A percentile compares a stretch with the other conserved stretches of the same genome.
phyloP scores from a whole-genome alignment of 2,113 vertebrate genomes.

The Cinclus cinclus region DNA sequence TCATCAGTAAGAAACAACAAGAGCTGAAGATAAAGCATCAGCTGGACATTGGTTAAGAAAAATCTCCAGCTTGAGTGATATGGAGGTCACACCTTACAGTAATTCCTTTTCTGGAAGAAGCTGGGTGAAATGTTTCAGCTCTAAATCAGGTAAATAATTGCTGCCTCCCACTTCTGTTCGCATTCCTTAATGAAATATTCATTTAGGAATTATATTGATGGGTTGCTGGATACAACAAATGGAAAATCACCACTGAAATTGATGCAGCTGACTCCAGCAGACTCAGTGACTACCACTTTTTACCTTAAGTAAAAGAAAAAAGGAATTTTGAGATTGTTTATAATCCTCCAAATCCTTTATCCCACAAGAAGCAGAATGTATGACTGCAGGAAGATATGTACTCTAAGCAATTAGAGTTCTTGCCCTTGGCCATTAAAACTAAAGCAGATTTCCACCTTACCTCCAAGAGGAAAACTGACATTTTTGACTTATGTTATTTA shows the following conservation, averaged over 20 bases:
- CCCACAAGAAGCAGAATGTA: background rate
- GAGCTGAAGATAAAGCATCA: background rate
- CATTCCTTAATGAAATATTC: conserved; percentile 23
- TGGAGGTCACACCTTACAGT: background rate
- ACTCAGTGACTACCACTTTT: background rate
- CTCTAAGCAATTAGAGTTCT: background rate
- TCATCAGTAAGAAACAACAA: background rate
- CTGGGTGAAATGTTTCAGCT: background rate
- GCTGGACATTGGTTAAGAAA: background rate
- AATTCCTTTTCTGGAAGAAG: background rate
- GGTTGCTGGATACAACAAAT: background rate
- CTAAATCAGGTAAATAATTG: background rate
- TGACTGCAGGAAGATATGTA: background rate
- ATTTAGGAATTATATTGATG: background rate
- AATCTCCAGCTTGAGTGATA: background rate
- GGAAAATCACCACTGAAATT: background rate
- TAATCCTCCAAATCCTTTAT: background rate
- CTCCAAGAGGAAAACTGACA: background rate
- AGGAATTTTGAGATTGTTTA: background rate
- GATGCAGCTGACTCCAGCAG: background rate
- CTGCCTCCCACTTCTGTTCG: background rate
- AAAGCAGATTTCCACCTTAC: background rate
- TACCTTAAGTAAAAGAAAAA: conserved; percentile 5
- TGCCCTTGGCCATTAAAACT: background rate
- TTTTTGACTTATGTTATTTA: background rate